A percentile compares a stretch with the other conserved stretches of the same genome.
These are phyloP conservation scores for Leucopsar rothschildi DNA, from an alignment of 2,113 vertebrate species.

Conservation along the genomic window DNA sequence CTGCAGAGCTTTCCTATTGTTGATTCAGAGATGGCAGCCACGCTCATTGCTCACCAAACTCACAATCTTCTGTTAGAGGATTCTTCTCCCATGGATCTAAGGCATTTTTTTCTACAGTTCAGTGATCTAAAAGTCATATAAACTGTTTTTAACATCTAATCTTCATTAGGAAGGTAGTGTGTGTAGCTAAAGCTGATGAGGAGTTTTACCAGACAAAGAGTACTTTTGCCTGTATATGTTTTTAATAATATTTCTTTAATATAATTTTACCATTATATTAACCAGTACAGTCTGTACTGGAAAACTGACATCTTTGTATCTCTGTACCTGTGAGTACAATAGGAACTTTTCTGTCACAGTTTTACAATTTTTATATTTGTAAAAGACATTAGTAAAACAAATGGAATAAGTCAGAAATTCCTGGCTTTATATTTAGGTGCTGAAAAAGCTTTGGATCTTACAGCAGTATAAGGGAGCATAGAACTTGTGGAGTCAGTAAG, in stretches of 20 bases:
- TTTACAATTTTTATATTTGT: background rate
- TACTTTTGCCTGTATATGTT: background rate
- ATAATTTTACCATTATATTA: background rate
- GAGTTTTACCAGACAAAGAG: background rate
- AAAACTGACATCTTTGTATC: background rate
- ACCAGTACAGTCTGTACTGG: background rate
- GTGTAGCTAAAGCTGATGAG: background rate
- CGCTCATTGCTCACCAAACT: background rate
- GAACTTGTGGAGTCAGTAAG: background rate
- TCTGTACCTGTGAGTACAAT: background rate
- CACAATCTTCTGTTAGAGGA: background rate
- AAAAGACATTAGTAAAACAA: slow-evolving; percentile 21
- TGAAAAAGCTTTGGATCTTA: background rate
- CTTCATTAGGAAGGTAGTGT: background rate
- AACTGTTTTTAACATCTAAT: background rate
- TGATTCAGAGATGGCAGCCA: background rate
- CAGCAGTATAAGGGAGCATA: background rate
- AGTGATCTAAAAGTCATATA: background rate
- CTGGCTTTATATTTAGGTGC: background rate
- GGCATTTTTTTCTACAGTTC: background rate
- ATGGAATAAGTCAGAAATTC: background rate
- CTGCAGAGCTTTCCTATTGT: background rate
- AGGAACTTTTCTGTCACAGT: background rate
- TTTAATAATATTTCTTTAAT: background rate
- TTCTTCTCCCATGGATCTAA: background rate